phyloP scores from a whole-genome alignment of 2,113 vertebrate genomes.

The Menidia beryllina region DNA sequence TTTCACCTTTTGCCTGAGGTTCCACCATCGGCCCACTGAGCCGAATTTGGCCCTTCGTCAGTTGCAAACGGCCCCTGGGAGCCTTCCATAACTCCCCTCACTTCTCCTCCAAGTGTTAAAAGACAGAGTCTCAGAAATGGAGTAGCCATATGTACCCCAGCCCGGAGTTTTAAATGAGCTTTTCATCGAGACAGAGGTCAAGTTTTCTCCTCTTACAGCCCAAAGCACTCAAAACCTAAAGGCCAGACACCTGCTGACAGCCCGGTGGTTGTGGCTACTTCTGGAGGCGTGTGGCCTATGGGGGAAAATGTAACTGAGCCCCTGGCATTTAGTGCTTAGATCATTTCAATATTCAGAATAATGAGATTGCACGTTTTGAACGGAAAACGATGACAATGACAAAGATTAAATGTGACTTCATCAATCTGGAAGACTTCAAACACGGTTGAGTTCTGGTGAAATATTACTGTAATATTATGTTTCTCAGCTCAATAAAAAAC shows the following conservation, averaged over 20 bases:
- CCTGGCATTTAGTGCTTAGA: too few species aligned
- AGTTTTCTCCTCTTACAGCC: constrained; percentile 63
- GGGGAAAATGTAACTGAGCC: too few species aligned
- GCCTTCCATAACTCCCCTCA: constrained; percentile 70
- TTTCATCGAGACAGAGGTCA: constrained; percentile 69
- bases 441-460: too few species aligned
- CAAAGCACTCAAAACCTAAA: constrained; percentile 55
- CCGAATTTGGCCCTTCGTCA: constrained; percentile 68
- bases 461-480: too few species aligned
- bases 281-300: too few species aligned
- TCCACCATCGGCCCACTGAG: neutral
- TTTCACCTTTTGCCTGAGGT: too few species aligned
- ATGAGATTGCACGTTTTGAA: too few species aligned
- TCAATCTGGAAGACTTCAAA: too few species aligned
- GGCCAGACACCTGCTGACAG: constrained; percentile 67
- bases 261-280: constrained; percentile 11
- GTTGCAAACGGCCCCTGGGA: constrained; percentile 68
- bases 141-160: constrained; percentile 49
- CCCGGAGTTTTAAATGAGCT: constrained; percentile 67
- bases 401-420: too few species aligned
- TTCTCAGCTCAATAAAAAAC: too few species aligned
- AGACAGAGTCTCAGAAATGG: constrained; percentile 77
- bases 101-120: constrained; percentile 79
- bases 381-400: too few species aligned
- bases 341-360: too few species aligned